Base-by-base conservation (phyloP, 2,888 invertebrate species). In the Eupithecia pulchellata region DNA sequence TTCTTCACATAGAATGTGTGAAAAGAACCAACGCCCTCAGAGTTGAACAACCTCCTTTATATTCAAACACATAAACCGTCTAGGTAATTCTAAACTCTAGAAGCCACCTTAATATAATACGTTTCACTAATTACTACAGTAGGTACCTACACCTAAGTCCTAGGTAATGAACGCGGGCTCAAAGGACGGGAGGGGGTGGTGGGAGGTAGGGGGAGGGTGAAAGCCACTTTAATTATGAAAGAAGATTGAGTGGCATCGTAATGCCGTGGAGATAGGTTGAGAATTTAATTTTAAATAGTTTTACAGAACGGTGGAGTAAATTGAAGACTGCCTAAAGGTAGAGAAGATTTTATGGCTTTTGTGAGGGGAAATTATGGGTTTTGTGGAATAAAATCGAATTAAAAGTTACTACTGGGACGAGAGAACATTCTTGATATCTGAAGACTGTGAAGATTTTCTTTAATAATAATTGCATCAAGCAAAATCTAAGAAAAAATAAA, bases 221-320 rank as follows among this genome's bases (percentile, higher is more conserved):
- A 89, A 89, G 90, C 89, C 89, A 89, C 89, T 91, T 88, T 91
- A 92, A 93, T 93, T 92, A 93, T 92, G 91, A 91, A 92, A 91
- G 91, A 92, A 93, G 91, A 92, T 92, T 90, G 93, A 89, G 85
- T 85, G 87, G 89, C 86, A 87, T 77, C 71, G 77, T 75, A 67
- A 76, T 71, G 72, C 75, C 73, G 72, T 68, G 65, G 77, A 73
- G 76, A 75, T 65, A 69, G 73, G 72, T 73, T 73, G 71, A 70
- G 47, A 75, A 75, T 78, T 78, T 74, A 73, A 73, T 77, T 75
- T 77, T 66, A 70, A 75, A 77, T 72, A 72, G 75, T 72, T 75
- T 75, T 62, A 66, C 47, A 66, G 65, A 64, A 64, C 36, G 64
- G 65, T 30, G 47, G 27, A 57, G 64, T 42, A 60, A 47, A 69